Conservation (phyloP, 92 coral and sea anemone genomes). For the Zoanthus gigantus region DNA sequence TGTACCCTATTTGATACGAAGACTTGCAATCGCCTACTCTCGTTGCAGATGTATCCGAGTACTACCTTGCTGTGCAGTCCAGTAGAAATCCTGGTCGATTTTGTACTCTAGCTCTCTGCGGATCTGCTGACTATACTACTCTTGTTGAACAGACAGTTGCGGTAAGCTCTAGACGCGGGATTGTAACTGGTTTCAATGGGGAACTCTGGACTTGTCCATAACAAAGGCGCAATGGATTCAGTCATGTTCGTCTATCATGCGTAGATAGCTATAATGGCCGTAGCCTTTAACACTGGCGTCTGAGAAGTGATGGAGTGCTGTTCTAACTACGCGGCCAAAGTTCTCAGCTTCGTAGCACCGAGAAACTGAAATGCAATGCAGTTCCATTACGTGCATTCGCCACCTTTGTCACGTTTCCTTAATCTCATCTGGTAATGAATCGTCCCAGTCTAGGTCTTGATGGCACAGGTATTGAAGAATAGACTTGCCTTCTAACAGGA, state of each 20-base stretch:
- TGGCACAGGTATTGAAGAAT: conserved; percentile 58
- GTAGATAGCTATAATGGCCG: conserved; percentile 28
- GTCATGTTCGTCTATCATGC: background rate
- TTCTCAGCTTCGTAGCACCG: conserved; percentile 7
- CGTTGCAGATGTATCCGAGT: conserved; percentile 40
- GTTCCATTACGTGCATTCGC: conserved; percentile 4
- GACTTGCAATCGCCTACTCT: conserved; percentile 49
- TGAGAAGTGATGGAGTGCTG: conserved; percentile 40
- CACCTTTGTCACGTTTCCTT: conserved; percentile 46
- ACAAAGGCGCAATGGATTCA: background rate
- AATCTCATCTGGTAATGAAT: conserved; percentile 40
- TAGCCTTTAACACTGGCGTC: conserved; percentile 50
- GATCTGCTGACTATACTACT: background rate
- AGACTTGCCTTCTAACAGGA: conserved; percentile 43
- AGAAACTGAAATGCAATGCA: background rate
- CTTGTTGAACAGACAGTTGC: conserved; percentile 4
- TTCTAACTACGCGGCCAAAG: background rate
- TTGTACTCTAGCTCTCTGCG: background rate
- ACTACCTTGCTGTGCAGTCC: conserved; percentile 52
- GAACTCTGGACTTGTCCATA: conserved; percentile 47
- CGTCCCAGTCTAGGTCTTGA: conserved; percentile 41
- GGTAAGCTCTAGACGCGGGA: conserved; percentile 26
- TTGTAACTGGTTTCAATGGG: conserved; percentile 40
- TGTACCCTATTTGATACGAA: conserved; percentile 48
- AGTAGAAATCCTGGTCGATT: conserved; percentile 23